Percentiles rank a stretch among this genome's conserved stretches.
Evolutionary conservation across 2,797 vertebrate species (phyloP).

Genomic region (Argyrosomus regius): DNA sequence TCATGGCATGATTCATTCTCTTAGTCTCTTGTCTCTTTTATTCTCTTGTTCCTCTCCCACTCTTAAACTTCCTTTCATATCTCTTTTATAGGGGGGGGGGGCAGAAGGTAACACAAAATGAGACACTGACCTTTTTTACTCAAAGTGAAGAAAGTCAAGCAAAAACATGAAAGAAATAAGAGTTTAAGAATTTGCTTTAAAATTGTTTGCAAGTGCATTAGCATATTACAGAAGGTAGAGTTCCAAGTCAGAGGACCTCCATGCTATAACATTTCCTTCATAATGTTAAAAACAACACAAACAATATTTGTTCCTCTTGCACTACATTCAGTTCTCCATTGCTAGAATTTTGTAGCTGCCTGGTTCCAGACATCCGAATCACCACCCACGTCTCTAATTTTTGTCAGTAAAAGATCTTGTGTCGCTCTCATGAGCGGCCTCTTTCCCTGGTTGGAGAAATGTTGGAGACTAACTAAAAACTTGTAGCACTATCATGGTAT

Average conservation of each 20-base stretch:
- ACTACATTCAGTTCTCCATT: neutral
- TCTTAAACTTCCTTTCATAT: constrained; percentile 6
- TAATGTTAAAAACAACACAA: neutral
- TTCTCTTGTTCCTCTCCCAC: constrained; percentile 17
- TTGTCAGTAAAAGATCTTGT: neutral
- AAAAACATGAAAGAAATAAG: neutral
- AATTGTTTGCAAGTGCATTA: neutral
- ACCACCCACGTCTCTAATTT: constrained; percentile 7
- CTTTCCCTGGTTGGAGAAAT: neutral
- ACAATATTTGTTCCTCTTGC: neutral
- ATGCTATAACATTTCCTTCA: neutral
- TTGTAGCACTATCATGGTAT: neutral
- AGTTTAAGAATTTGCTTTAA: neutral
- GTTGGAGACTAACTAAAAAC: neutral
- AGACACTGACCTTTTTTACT: constrained; percentile 29
- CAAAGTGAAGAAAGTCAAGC: neutral
- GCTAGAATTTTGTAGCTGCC: neutral
- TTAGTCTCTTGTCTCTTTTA: constrained; percentile 35
- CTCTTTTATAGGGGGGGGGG: neutral
- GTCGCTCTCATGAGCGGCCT: neutral
- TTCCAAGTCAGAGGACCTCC: neutral
- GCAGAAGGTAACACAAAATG: neutral
- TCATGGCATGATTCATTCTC: constrained; percentile 73
- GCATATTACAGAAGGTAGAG: neutral
- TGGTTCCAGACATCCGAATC: constrained; percentile 2